phyloP scores from a whole-genome alignment of 2,113 vertebrate genomes.

The Colossoma macropomum region DNA sequence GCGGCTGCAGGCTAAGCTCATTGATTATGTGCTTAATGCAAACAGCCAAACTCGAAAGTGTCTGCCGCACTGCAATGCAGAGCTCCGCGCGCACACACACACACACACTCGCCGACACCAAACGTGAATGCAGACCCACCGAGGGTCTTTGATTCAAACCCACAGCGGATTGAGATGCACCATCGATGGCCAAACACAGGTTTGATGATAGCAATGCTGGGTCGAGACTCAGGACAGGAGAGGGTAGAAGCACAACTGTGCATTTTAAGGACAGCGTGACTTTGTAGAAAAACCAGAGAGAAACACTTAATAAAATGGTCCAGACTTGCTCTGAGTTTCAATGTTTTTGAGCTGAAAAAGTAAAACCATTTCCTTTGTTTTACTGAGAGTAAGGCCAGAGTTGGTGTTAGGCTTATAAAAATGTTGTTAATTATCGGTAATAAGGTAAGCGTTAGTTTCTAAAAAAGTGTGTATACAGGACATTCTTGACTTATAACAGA shows the following conservation, averaged over 20 bases:
- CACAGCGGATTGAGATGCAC: constrained; percentile 25
- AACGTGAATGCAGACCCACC: neutral
- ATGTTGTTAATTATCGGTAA: no score
- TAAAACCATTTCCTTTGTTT: no score
- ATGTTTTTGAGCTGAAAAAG: no score
- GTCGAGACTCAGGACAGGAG: constrained; percentile 66
- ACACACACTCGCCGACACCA: neutral
- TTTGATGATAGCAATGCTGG: constrained; percentile 48
- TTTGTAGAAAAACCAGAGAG: no score
- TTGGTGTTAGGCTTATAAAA: no score
- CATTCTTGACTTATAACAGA: no score
- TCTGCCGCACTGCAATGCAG: constrained; percentile 50
- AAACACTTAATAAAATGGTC: no score
- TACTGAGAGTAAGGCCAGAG: neutral
- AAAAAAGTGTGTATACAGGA: no score
- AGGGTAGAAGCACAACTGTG: constrained; percentile 40
- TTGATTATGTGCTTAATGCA: constrained; percentile 70
- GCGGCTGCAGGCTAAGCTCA: constrained; percentile 75
- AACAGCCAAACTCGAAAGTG: constrained; percentile 67
- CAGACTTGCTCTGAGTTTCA: no score
- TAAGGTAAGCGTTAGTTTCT: no score
- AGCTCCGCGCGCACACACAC: neutral
- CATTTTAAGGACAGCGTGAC: neutral
- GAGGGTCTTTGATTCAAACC: constrained; percentile 17
- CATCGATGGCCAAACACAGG: neutral